Base-by-base conservation (phyloP, 2,888 invertebrate genomes). In the Sphinx pinastri region DNA sequence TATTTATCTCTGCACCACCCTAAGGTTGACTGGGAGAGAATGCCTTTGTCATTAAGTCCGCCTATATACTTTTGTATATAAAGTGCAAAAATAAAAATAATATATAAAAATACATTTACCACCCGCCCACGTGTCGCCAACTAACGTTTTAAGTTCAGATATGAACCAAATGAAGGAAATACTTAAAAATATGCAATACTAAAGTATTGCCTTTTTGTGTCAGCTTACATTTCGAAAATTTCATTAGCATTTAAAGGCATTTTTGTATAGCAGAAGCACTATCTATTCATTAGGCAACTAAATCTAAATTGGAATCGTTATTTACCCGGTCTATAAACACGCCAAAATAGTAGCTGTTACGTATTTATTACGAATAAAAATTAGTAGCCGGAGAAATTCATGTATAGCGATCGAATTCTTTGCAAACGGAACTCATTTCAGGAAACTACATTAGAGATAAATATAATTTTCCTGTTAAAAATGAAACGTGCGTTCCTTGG, bases 81-180 rank as follows among this genome's bases (percentile, higher is more conserved):
- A n/a, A n/a, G 47, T 19, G 19, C 47, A 13, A 19, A 47, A 49
- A 57, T 57, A 57, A 57, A 19, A 63, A 16, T 47, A 47, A 47
- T 63, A 13, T 14, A 63, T 63, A 63, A 49, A 63, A 63, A 63
- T 63, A 63, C 49, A 63, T 63, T 63, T 63, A 11, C 55, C 67
- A 68, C 68, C 55, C 55, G 55, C 45, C 55, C 45, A 63, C 63
- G 63, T 47, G 2, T 63, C 47, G 13, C 49, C 63, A 63, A 63
- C 49, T 25, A 49, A 63, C 47, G 45, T 19, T 49, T 55, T 49
- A 19, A 47, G 19, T 49, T 19, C 49, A 47, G 12, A 49, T 49
- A 47, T 60, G 16, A 47, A 47, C 59, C 11, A 4, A 11, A 47
- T 45, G 12, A 47, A 63, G 12, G 6, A 19, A 47, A 60, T 60